Evolutionary conservation across 2,113 vertebrate genomes (phyloP).

Genomic region (Pseudorasbora parva): DNA sequence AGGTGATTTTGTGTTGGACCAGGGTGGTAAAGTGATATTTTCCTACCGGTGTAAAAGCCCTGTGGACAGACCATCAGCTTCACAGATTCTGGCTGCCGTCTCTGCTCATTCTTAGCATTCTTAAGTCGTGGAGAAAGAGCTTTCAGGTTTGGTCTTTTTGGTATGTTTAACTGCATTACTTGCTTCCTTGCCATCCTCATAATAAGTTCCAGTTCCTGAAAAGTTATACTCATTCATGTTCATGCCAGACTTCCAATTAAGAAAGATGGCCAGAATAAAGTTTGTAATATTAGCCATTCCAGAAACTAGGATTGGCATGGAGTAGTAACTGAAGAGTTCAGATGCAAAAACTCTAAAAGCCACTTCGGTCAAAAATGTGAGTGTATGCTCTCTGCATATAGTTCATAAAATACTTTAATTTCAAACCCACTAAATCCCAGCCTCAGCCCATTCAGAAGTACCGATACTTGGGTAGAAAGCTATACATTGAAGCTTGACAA

Average conservation of each 20-base stretch:
- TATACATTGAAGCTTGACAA: too few relatives aligned
- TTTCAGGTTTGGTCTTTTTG: not conserved
- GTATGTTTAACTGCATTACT: not conserved
- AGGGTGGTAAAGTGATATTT: conserved; percentile 67
- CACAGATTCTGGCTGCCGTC: conserved; percentile 59
- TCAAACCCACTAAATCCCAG: too few relatives aligned
- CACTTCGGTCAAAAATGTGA: too few relatives aligned
- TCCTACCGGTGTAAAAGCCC: conserved; percentile 68
- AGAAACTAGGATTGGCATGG: not conserved
- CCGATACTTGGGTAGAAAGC: too few relatives aligned
- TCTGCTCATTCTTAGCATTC: conserved; percentile 4
- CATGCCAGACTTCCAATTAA: not conserved
- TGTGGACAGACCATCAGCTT: conserved; percentile 66
- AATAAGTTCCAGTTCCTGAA: conserved; percentile 22
- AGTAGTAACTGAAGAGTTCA: too few relatives aligned
- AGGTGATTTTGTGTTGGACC: conserved; percentile 75
- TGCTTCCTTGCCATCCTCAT: not conserved
- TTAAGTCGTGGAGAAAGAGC: not conserved
- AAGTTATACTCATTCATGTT: not conserved
- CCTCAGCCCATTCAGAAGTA: too few relatives aligned
- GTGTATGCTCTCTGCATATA: too few relatives aligned
- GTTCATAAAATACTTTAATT: too few relatives aligned
- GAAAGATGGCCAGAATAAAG: not conserved
- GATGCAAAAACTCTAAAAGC: too few relatives aligned
- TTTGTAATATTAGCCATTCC: not conserved